A percentile compares a stretch with the other conserved stretches of the same genome.
Conservation (phyloP, 2,797 vertebrate genomes). For the Erpetoichthys calabaricus region DNA sequence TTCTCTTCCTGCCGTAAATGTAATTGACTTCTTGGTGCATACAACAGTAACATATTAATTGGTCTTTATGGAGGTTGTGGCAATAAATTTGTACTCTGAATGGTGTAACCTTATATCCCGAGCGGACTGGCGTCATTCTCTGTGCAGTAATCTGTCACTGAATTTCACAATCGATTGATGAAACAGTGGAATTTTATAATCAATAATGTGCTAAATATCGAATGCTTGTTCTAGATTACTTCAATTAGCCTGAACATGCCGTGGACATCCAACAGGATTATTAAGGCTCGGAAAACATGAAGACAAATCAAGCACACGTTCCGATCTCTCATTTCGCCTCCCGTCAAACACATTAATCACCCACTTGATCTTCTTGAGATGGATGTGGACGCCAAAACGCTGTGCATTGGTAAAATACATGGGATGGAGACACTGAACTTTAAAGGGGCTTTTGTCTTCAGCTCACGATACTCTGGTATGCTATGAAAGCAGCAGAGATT, state of each 20-base stretch:
- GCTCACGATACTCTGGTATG: no score
- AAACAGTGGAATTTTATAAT: slow-evolving; percentile 16
- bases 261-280: slow-evolving; percentile 8
- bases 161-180: slow-evolving; percentile 9
- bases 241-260: slow-evolving; percentile 9
- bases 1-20: slow-evolving; percentile 18
- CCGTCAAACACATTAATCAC: background rate
- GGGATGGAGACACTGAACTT: no score
- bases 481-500: no score
- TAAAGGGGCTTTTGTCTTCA: no score
- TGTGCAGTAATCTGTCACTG: slow-evolving; percentile 5
- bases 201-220: slow-evolving; percentile 15
- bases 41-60: slow-evolving; percentile 16
- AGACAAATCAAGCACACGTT: background rate
- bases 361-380: background rate
- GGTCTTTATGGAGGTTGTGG: slow-evolving; percentile 15
- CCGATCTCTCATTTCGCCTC: background rate
- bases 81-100: slow-evolving; percentile 2
- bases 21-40: slow-evolving; percentile 22
- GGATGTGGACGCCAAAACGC: no score
- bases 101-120: slow-evolving; percentile 2
- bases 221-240: slow-evolving; percentile 3
- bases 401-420: no score
- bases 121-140: slow-evolving; percentile 1
- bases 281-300: slow-evolving; percentile 10